These are phyloP conservation scores for Tragelaphus strepsiceros DNA, from an alignment of 2,113 vertebrate genomes.

Conservation along the genomic window DNA sequence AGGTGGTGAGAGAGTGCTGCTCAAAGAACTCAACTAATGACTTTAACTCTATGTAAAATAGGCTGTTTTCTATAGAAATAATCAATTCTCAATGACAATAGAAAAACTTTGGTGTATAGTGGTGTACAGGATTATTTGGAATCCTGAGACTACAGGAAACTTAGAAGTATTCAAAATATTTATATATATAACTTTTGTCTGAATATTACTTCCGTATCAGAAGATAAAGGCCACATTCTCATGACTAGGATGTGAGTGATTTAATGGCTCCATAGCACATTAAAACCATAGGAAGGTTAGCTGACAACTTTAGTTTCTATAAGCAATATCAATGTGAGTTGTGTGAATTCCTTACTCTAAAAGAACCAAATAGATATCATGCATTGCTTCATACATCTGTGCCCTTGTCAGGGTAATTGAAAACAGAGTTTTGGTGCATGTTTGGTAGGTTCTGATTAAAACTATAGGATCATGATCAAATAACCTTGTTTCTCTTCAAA, in stretches of 20 bases:
- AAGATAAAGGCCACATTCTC: neutral
- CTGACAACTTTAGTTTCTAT: neutral
- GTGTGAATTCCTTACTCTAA: neutral
- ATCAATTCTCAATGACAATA: neutral
- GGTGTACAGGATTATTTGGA: neutral
- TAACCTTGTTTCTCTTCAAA: conserved; percentile 8
- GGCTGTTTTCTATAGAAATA: neutral
- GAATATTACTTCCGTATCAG: neutral
- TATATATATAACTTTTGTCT: neutral
- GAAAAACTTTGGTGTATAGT: neutral
- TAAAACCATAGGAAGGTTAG: neutral
- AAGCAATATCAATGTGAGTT: neutral
- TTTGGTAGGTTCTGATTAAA: conserved; percentile 36
- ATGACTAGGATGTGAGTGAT: neutral
- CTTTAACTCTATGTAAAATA: neutral
- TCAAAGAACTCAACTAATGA: neutral
- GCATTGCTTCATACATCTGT: neutral
- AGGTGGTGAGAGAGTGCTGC: neutral
- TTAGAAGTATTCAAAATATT: neutral
- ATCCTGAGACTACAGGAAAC: neutral
- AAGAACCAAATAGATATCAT: neutral
- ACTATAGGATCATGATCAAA: neutral
- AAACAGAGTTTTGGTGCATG: neutral
- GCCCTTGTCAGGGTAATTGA: neutral
- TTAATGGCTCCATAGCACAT: neutral